Conservation (phyloP, 1,140 invertebrate genomes). For the Diorhabda elongata region DNA sequence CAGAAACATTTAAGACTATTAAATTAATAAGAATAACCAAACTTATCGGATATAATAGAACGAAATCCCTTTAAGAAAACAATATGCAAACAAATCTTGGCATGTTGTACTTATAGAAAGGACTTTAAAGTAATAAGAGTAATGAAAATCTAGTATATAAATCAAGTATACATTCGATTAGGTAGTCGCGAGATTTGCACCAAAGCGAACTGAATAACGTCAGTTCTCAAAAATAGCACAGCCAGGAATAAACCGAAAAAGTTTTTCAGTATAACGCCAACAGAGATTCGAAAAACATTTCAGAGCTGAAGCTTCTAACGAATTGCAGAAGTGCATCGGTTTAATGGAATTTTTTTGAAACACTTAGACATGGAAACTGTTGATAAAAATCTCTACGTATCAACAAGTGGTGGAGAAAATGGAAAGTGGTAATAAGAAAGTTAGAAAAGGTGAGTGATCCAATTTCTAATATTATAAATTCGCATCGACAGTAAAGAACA, state of each 20-base stretch:
- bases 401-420: background rate
- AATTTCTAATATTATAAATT: no score
- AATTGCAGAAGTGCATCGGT: background rate
- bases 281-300: slow-evolving; percentile 4
- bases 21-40: no score
- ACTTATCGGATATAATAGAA: no score
- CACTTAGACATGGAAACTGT: slow-evolving; percentile 9
- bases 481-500: no score
- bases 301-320: slow-evolving; percentile 5
- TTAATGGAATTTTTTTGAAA: background rate
- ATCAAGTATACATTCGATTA: background rate
- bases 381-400: background rate
- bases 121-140: no score
- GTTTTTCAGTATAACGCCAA: slow-evolving; percentile 7
- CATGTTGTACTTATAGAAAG: no score
- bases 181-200: background rate
- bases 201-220: slow-evolving; percentile 3
- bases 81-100: no score
- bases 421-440: slow-evolving; percentile 4
- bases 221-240: slow-evolving; percentile 13
- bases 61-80: no score
- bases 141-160: no score
- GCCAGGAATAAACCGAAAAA: slow-evolving; percentile 14
- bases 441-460: slow-evolving; percentile 8
- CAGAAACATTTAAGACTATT: no score